Conservation (phyloP, 1,140 invertebrate genomes). For the Drosophila orosa region DNA sequence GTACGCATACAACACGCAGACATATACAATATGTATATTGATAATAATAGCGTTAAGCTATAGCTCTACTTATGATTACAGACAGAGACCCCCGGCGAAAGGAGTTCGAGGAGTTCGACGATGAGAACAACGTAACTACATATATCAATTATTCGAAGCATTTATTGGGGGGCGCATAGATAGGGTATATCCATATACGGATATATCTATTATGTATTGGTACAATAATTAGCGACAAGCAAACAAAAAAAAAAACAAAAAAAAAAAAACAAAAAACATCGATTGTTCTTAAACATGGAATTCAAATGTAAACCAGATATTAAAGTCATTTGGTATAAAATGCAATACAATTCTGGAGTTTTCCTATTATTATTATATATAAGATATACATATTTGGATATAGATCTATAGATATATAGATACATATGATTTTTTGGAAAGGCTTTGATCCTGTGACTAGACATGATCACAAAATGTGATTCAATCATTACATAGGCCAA, state of each 20-base stretch:
- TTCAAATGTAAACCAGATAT: constrained; percentile 80
- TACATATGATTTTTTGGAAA: constrained; percentile 8
- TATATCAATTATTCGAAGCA: constrained; percentile 81
- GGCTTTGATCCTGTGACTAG: constrained; percentile 14
- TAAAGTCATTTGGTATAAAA: constrained; percentile 80
- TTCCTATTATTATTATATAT: constrained; percentile 36
- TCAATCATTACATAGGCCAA: too few relatives aligned
- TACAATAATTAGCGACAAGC: constrained; percentile 81
- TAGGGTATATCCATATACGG: constrained; percentile 47
- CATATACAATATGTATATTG: constrained; percentile 82
- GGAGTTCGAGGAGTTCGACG: not conserved
- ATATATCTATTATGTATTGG: constrained; percentile 70
- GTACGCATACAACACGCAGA: constrained; percentile 61
- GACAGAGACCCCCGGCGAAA: not conserved
- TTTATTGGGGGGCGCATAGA: constrained; percentile 72
- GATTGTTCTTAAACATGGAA: constrained; percentile 83
- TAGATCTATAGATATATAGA: constrained; percentile 1
- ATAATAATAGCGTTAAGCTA: constrained; percentile 78
- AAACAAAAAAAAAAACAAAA: constrained; percentile 44
- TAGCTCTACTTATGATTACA: constrained; percentile 56
- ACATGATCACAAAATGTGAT: not conserved
- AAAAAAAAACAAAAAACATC: constrained; percentile 55
- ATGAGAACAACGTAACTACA: constrained; percentile 64
- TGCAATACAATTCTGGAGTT: constrained; percentile 53
- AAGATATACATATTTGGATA: constrained; percentile 7